Evolutionary conservation across 2,797 vertebrate genomes (phyloP), one percentile per base, ranked within the genome.

Genomic region (Pteropus rufus): DNA sequence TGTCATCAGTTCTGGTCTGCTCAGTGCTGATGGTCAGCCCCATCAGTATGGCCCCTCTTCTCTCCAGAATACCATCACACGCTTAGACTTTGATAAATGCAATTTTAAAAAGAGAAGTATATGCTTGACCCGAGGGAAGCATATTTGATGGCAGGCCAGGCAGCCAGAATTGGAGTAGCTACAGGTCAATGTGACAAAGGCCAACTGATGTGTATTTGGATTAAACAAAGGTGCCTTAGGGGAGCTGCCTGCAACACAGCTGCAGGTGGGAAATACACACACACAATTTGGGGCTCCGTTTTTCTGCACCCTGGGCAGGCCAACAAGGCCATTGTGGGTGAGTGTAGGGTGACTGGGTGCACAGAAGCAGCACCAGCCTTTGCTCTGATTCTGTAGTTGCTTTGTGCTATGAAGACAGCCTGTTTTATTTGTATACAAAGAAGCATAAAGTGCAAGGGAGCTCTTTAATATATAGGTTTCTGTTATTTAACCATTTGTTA

Each of bases 341-440:
- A 72, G 5, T 1, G 0, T 46, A 8, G 4, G 44, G 46, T 5
- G 24, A 21, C 1, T 3, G 16, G 29, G 31, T 34, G 5, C 31
- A n/a, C 36, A 7, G 41, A 10, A 5, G 23, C 26, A 6, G 31
- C 15, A 9, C 31, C 10, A 2, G 36, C 60, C 72, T 31, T 4
- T 2, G 15, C 41, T 39, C 70, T 34, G 18, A 9, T 36, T 9
- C 39, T 75, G 16, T 31, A 7, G 18, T 3, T 31, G 54, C 41
- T 67, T 46, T 69, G 19, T 21, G 14, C 19, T 24, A 7, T 1
- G 9, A 10, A 4, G 8, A 39, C 29, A 41, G 34, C 8, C 29
- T 56, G n/a, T 46, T 77, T 58, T 72, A 31, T 93, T 39, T 92
- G 18, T 39, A 56, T 15, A 44, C 16, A 52, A 65, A 49, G 36